Evolutionary conservation across 2,888 invertebrate species (phyloP).

Genomic region (Caenorhabditis virilis): DNA sequence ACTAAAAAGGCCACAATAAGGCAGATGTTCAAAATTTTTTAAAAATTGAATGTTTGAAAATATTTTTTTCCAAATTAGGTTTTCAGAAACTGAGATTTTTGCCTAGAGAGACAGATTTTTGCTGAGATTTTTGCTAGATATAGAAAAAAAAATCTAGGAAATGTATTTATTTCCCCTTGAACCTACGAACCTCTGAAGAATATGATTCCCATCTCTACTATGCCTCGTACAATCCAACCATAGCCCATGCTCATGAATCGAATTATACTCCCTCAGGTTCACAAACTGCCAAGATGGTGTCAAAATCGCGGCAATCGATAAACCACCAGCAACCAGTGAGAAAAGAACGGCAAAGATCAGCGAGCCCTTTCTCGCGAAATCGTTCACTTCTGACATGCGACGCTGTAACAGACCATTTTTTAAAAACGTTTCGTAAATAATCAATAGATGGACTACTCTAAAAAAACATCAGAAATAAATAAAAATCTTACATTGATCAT

Average conservation of each 20-base stretch:
- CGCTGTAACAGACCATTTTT: slow-evolving; percentile 35
- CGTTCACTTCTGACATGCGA: slow-evolving; percentile 42
- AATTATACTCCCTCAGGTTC: slow-evolving; percentile 65
- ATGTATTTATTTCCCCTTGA: background rate
- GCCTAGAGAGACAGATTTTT: background rate
- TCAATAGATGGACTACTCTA: too few species aligned
- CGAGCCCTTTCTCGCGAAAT: slow-evolving; percentile 54
- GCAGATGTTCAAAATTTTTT: background rate
- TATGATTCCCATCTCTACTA: slow-evolving; percentile 62
- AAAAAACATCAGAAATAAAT: background rate
- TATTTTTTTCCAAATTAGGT: too few species aligned
- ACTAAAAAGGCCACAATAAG: too few species aligned
- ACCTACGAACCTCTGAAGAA: slow-evolving; percentile 54
- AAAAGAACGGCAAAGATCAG: slow-evolving; percentile 56
- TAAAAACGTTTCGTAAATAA: too few species aligned
- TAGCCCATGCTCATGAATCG: slow-evolving; percentile 66
- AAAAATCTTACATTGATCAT: slow-evolving; percentile 10
- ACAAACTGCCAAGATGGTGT: slow-evolving; percentile 67
- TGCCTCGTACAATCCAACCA: slow-evolving; percentile 68
- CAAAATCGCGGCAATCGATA: slow-evolving; percentile 66
- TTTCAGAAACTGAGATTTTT: too few species aligned
- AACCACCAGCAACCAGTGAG: slow-evolving; percentile 62
- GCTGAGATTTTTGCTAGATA: too few species aligned
- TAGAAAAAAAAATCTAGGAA: background rate
- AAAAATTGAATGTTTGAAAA: slow-evolving; percentile 1